These are phyloP conservation scores for Rhynchonema sp. DNA, from an alignment of 2,888 invertebrate species.

Conservation along the genomic window DNA sequence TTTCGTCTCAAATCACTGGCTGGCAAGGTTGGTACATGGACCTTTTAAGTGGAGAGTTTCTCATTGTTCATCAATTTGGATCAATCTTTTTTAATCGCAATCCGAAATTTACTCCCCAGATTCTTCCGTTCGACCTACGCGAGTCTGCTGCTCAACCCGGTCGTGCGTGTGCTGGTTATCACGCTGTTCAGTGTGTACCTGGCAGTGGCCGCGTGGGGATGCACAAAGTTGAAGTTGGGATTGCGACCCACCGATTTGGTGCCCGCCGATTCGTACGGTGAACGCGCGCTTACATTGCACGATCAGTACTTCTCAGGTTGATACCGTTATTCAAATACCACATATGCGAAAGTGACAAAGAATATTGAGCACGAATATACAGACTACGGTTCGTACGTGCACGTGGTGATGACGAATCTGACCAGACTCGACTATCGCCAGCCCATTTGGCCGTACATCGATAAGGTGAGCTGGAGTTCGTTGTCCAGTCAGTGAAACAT, in stretches of 20 bases:
- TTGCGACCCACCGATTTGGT: slow-evolving; percentile 69
- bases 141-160: slow-evolving; percentile 18
- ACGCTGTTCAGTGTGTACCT: slow-evolving; percentile 55
- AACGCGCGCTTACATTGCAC: slow-evolving; percentile 70
- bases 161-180: slow-evolving; percentile 36
- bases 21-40: too few relatives aligned
- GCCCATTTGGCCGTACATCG: too few relatives aligned
- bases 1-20: slow-evolving; percentile 37
- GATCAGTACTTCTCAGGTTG: slow-evolving; percentile 77
- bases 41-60: too few relatives aligned
- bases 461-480: too few relatives aligned
- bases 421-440: slow-evolving; percentile 4
- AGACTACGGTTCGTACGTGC: slow-evolving; percentile 23
- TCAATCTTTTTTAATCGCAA: too few relatives aligned
- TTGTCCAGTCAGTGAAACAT: too few relatives aligned
- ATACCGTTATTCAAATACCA: not conserved
- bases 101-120: too few relatives aligned
- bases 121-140: slow-evolving; percentile 23
- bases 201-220: slow-evolving; percentile 64
- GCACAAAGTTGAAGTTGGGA: slow-evolving; percentile 66
- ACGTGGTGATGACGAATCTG: slow-evolving; percentile 25
- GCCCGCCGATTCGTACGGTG: slow-evolving; percentile 72
- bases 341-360: too few relatives aligned
- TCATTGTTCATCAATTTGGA: too few relatives aligned
- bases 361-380: slow-evolving; percentile 5